Conservation (phyloP, 2,888 invertebrate genomes). For the Caenorhabditis parvicauda region DNA sequence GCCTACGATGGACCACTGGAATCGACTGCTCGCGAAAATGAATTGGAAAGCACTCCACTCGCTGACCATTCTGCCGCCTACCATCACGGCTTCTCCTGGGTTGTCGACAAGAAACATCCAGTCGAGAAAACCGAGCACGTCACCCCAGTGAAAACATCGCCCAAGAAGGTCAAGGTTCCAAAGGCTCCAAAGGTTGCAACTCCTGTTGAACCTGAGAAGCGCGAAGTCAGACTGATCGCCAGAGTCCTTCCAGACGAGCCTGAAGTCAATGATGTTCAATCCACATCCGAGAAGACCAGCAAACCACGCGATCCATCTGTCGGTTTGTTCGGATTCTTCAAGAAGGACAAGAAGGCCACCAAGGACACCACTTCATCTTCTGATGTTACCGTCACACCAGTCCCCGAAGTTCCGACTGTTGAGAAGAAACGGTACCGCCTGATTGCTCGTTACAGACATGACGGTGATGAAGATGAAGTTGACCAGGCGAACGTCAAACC, state of each 20-base stretch:
- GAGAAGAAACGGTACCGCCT: slow-evolving; percentile 11
- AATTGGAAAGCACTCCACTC: too few species aligned
- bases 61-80: slow-evolving; percentile 11
- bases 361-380: slow-evolving; percentile 13
- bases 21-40: too few species aligned
- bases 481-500: slow-evolving; percentile 10
- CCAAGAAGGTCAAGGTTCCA: slow-evolving; percentile 6
- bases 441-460: slow-evolving; percentile 13
- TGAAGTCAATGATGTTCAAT: too few species aligned
- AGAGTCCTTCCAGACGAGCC: slow-evolving; percentile 5
- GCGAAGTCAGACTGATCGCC: slow-evolving; percentile 19
- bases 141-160: too few species aligned
- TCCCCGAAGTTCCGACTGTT: background rate
- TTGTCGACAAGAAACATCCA: background rate
- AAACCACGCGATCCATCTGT: too few species aligned
- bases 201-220: too few species aligned
- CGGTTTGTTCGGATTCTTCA: slow-evolving; percentile 10
- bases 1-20: too few species aligned
- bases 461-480: slow-evolving; percentile 21
- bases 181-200: slow-evolving; percentile 13
- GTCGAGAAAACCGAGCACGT: too few species aligned
- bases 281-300: background rate
- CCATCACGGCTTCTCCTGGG: slow-evolving; percentile 19
- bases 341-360: slow-evolving; percentile 1
- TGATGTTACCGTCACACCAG: slow-evolving; percentile 3